Base-by-base conservation (phyloP, 2,797 vertebrate genomes). In the Tarsius wallacei region DNA sequence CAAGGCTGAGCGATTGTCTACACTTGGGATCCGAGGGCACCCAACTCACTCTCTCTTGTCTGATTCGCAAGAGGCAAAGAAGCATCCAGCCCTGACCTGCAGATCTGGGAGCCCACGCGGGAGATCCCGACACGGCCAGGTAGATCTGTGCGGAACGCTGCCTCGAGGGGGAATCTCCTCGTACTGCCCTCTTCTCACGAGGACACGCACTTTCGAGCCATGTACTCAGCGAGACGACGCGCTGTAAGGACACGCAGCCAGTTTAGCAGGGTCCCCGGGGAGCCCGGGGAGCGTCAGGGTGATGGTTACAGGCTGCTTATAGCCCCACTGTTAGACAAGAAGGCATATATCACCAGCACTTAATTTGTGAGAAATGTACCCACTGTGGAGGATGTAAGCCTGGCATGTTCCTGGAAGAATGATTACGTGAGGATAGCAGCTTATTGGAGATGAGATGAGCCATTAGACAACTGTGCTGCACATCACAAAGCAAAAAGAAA, bases 311-410 rank as follows among this genome's bases (percentile, higher is more conserved):
- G 64, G 59, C 81, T 86, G 66, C 74, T 93, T 51, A 59, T 19
- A 17, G 53, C 77, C 76, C 92, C 33, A 78, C 64, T 7, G 2
- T 73, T 24, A 86, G 91, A 84, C 42, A 68, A 77, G 76, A 5
- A 68, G 78, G 26, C 64, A 42, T 81, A 11, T 22, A 49, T 96
- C 93, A 80, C 63, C 1, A 13, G 19, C 49, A 76, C 81, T 94
- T 97, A 88, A 90, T 95, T 89, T 94, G 66, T 36, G 6, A 57
- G 73, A 80, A 90, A 70, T 24, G 81, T 42, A 47, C 76, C 68
- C 61, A 76, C 31, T 28, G 19, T 36, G 68, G 53, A 42, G 47
- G 31, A 63, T 8, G 12, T 51, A 66, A 73, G 28, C 49, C 19
- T 59, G 87, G 64, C 11, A 2, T 31, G 19, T 73, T 84, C 66